These are phyloP conservation scores for Malurus melanocephalus DNA, from an alignment of 2,113 vertebrate species.

Conservation along the genomic window DNA sequence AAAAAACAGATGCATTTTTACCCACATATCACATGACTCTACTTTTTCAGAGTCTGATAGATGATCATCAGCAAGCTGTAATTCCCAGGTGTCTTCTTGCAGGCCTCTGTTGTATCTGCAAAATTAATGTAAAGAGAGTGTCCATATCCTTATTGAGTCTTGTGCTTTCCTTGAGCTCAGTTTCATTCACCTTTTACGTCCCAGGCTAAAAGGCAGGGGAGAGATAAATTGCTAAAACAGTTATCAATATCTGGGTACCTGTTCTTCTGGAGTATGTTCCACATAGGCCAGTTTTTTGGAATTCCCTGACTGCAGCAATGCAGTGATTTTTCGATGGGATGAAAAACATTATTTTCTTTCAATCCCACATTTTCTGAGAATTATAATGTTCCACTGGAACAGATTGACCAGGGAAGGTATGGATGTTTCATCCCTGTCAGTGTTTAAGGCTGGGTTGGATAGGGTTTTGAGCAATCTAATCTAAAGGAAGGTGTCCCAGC, in stretches of 20 bases:
- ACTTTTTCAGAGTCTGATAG: not conserved
- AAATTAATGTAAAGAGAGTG: not conserved
- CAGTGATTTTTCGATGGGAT: not conserved
- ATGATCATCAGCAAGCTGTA: not conserved
- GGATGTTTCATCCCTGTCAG: not conserved
- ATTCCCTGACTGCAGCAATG: not conserved
- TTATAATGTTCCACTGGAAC: not conserved
- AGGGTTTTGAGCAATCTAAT: not conserved
- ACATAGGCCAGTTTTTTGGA: not conserved
- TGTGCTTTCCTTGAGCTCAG: not conserved
- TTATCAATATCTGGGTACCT: not conserved
- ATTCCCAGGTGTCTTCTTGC: not conserved
- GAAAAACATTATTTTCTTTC: not conserved
- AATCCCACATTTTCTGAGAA: not conserved
- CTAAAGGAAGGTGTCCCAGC: not conserved
- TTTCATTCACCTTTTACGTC: not conserved
- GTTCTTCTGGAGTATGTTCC: not conserved
- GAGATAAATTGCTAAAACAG: not conserved
- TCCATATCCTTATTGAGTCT: not conserved
- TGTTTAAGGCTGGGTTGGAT: not conserved
- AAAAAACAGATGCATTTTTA: fast-evolving
- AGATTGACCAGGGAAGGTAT: not conserved
- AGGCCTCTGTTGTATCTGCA: not conserved
- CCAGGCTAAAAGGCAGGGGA: not conserved
- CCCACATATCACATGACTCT: not conserved